Base-by-base conservation (phyloP, 2,888 invertebrate species). In the Mylabris sibirica region DNA sequence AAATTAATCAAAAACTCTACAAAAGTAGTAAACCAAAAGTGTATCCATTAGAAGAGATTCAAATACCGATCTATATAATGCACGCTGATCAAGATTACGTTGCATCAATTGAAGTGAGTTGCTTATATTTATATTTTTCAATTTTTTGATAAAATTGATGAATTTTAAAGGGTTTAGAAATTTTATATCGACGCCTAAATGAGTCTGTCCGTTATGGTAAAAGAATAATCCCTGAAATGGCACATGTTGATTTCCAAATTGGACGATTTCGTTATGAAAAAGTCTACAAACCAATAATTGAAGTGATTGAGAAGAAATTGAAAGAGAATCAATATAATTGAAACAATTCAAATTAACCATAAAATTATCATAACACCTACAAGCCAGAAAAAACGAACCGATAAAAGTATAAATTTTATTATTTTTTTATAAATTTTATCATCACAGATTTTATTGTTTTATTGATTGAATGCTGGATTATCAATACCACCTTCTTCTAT, bases 31-130 rank as follows among this genome's bases (percentile, higher is more conserved):
- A 59, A 20, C 71, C 72, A 12, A 71, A 70, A 8, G 60, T 64
- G 14, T 75, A 75, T 65, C 73, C 73, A 3, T 26, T 75, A 5
- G 59, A 65, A n/a, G 59, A 68, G 11, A 75, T 74, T 65, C 62
- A 24, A n/a, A 65, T 64, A 8, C 75, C 75, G 0, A 67, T 65
- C 17, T 69, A 61, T 41, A 41, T 72, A n/a, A 38, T 69, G 5
- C n/a, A 44, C 44, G 61, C 65, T 11, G 38, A 59, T 38, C 12
- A 59, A 34, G 72, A 72, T 22, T 59, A 17, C 20, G 11, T 65
- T 30, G 26, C 65, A 24, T 63, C 64, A 53, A 11, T 57, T 22
- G 60, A 65, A 60, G 67, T 70, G 34, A 59, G 30, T 35, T 22
- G 26, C 11, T 30, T n/a, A 26, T 30, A 17, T 14, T 35, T 35